phyloP scores from a whole-genome alignment of 2,888 invertebrate species.

The Meiosimyza platycephala region DNA sequence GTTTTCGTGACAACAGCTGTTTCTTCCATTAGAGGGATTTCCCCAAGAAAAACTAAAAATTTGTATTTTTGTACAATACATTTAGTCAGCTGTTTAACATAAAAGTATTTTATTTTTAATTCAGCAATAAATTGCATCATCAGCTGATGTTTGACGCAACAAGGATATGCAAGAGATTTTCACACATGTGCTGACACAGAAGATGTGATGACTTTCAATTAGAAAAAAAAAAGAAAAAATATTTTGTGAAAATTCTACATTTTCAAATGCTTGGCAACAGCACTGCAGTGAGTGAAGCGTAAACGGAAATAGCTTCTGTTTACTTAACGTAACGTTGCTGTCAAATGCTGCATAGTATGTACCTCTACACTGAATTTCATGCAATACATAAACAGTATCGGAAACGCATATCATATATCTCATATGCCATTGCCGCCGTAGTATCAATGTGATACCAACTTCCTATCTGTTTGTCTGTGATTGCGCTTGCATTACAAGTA shows the following conservation, averaged over 20 bases:
- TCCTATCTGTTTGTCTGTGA: no score
- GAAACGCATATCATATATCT: no score
- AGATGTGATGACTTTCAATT: background rate
- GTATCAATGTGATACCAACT: no score
- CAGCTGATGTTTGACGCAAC: conserved; percentile 11
- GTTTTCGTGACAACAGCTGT: background rate
- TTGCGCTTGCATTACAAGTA: no score
- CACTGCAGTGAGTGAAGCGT: background rate
- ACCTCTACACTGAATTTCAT: no score
- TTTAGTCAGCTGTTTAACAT: background rate
- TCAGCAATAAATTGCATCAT: conserved; percentile 12
- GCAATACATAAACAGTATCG: no score
- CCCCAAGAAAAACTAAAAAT: conserved; percentile 1
- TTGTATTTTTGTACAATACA: background rate
- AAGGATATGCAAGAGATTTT: conserved; percentile 9
- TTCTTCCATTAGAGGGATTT: conserved; percentile 9
- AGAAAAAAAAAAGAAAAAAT: background rate
- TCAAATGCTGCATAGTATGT: no score
- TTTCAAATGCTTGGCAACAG: background rate
- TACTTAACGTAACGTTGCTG: background rate
- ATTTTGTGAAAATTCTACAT: background rate
- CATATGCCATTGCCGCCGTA: no score
- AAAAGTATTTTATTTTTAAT: conserved; percentile 1
- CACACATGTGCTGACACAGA: conserved; percentile 2
- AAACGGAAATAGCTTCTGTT: background rate